Conservation (phyloP, 2,888 invertebrate species). For the Clistopyga incitator region DNA sequence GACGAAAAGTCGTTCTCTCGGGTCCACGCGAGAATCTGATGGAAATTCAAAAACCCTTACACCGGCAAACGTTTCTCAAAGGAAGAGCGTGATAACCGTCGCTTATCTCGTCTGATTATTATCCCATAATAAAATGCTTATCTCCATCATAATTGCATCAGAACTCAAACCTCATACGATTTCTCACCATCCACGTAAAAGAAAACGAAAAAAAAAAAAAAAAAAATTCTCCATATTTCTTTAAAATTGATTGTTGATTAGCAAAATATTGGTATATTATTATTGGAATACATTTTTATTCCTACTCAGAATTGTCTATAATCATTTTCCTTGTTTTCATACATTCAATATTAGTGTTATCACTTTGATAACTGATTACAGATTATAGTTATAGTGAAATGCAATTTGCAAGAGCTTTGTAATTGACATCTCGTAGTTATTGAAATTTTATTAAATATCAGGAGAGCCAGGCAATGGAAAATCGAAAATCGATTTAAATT, state of each 20-base stretch:
- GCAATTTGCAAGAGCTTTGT: neutral
- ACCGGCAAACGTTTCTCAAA: neutral
- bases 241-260: no score
- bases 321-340: neutral
- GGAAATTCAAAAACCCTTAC: conserved; percentile 3
- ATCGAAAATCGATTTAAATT: neutral
- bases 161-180: no score
- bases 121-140: neutral
- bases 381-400: neutral
- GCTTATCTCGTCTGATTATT: conserved; percentile 6
- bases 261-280: neutral
- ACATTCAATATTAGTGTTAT: neutral
- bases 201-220: no score
- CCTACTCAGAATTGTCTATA: no score
- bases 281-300: no score
- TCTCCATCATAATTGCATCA: neutral
- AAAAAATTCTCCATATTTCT: no score
- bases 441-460: neutral
- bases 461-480: neutral
- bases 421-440: neutral
- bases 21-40: neutral
- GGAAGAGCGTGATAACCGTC: neutral
- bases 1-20: conserved; percentile 3
- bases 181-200: no score
- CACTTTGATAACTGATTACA: neutral